A percentile compares a stretch with the other conserved stretches of the same genome.
Evolutionary conservation across 2,113 vertebrate species (phyloP).

Genomic region (Oxyura jamaicensis): DNA sequence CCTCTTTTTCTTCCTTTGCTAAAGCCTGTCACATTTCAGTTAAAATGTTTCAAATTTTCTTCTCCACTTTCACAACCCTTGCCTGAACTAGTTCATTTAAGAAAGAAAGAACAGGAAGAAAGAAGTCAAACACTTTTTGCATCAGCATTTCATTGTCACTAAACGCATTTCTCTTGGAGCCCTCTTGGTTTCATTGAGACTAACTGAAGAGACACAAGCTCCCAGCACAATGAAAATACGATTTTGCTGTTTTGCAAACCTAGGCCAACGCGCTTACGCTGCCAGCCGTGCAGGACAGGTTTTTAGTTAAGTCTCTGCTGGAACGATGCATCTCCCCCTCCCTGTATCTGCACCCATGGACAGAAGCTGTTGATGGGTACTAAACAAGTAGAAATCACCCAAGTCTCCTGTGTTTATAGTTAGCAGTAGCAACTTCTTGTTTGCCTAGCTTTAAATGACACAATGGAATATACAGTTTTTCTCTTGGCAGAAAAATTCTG

Average conservation of each 20-base stretch:
- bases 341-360: background rate
- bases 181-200: background rate
- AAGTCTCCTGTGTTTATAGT: background rate
- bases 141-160: background rate
- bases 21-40: background rate
- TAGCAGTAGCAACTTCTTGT: background rate
- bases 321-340: background rate
- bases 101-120: background rate
- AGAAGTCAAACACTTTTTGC: background rate
- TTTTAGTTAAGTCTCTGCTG: background rate
- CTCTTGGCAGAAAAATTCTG: background rate
- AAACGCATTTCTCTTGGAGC: background rate
- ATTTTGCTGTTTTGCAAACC: background rate
- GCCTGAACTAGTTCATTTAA: background rate
- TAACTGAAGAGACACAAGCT: background rate
- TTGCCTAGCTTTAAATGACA: background rate
- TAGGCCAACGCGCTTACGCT: background rate
- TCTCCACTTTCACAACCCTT: background rate
- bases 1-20: background rate
- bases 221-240: fast-evolving
- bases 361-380: background rate
- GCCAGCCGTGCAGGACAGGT: background rate
- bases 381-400: background rate
- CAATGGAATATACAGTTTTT: background rate
- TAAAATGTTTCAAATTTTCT: background rate